Evolutionary conservation across 1,140 invertebrate genomes (phyloP).

Genomic region (Holotrichia oblita): DNA sequence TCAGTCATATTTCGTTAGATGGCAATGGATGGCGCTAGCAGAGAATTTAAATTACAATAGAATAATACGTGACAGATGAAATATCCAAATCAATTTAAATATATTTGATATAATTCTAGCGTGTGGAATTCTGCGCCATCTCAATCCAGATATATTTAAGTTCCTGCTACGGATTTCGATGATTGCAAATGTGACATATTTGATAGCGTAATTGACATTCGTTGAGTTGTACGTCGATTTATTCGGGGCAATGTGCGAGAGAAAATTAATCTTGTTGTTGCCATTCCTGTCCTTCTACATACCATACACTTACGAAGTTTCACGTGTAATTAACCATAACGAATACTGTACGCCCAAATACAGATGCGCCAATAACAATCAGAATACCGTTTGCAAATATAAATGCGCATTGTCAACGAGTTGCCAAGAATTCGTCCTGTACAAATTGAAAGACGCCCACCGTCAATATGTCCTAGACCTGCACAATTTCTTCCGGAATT

Average conservation of each 20-base stretch:
- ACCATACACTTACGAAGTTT: neutral
- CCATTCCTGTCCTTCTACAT: neutral
- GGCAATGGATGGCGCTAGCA: no score
- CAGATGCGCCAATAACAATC: neutral
- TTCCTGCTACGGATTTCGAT: no score
- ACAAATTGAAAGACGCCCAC: neutral
- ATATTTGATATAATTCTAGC: no score
- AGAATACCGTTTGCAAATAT: constrained; percentile 7
- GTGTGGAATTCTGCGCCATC: no score
- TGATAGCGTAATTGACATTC: no score
- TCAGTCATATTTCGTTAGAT: no score
- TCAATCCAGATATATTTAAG: no score
- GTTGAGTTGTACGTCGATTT: no score
- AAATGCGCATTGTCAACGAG: neutral
- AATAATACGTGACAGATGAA: no score
- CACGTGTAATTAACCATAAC: neutral
- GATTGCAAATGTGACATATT: no score
- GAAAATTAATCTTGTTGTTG: neutral
- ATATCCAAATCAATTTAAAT: no score
- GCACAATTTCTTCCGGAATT: neutral
- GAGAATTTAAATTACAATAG: no score
- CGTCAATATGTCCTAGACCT: neutral
- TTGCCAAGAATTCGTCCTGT: neutral
- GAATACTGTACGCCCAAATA: neutral
- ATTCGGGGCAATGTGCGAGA: neutral